Base-by-base conservation (phyloP, 2,888 invertebrate genomes). In the Tinea semifulvella region DNA sequence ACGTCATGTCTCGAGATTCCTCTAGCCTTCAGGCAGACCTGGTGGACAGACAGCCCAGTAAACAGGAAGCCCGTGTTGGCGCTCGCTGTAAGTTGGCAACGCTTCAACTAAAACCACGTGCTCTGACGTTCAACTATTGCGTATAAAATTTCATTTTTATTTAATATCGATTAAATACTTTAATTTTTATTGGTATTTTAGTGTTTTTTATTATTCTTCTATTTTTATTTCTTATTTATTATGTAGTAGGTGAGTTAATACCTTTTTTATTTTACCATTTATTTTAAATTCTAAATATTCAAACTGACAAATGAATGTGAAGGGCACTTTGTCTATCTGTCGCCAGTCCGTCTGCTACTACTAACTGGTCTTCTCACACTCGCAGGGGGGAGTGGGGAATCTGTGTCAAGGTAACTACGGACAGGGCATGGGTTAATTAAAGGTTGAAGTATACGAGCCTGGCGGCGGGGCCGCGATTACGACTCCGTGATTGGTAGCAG, bases 21-120 rank as follows among this genome's bases (percentile, higher is more conserved):
- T 10, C 14, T 35, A 35, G 35, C 35, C 35, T 35, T 35, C 35
- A 35, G n/a, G 7, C 13, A 10, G 36, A 16, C n/a, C 10, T 36
- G 36, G 36, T 50, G 53, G 56, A 56, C 59, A 62, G 63, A 60
- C 60, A 57, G 60, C 55, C 18, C 56, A 55, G 70, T 72, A 75
- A 76, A 77, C 77, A 77, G 77, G 77, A 79, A 77, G 60, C 56
- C 56, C 56, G 55, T 60, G 61, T 42, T 27, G 54, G 55, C 60
- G 59, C 58, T 60, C 57, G 36, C 27, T 16, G 61, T 61, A 60
- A 60, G 60, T 69, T 77, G 77, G 76, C 76, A 75, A 61, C 64
- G 63, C 64, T 68, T 73, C 72, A 74, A 69, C 57, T 52, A 11
- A 43, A 7, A 60, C 62, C 70, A 68, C 68, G 69, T 68, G 67